These are phyloP conservation scores for Patella caerulea DNA, from an alignment of 2,888 invertebrate species.

Conservation along the genomic window DNA sequence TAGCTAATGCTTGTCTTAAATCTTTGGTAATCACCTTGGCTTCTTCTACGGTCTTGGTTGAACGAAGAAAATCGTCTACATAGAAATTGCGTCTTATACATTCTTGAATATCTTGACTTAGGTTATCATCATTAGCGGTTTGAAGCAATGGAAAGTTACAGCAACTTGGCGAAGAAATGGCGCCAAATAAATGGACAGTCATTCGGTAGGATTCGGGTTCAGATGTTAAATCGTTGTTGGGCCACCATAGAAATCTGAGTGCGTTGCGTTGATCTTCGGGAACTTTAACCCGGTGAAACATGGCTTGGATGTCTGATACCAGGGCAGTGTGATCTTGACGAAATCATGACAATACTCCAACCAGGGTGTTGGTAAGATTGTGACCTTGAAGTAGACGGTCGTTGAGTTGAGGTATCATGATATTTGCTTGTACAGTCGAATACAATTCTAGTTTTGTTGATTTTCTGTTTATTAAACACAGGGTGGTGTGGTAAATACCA, in stretches of 20 bases:
- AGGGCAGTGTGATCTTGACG: constrained; percentile 20
- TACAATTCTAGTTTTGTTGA: constrained; percentile 9
- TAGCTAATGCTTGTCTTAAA: too few species aligned
- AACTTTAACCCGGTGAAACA: constrained; percentile 27
- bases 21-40: too few species aligned
- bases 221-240: background rate
- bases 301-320: constrained; percentile 24
- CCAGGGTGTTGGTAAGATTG: constrained; percentile 22
- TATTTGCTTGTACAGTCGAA: constrained; percentile 21
- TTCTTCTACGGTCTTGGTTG: background rate
- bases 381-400: constrained; percentile 25
- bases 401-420: constrained; percentile 13
- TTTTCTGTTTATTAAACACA: constrained; percentile 20
- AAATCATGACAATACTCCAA: constrained; percentile 23
- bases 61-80: constrained; percentile 18
- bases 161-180: constrained; percentile 22
- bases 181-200: constrained; percentile 34
- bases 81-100: constrained; percentile 10
- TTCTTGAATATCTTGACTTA: background rate
- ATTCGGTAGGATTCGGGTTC: constrained; percentile 20
- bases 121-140: background rate
- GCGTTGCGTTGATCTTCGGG: constrained; percentile 15
- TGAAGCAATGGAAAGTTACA: background rate
- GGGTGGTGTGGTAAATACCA: constrained; percentile 31
- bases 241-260: constrained; percentile 14